Percentiles rank a stretch among this genome's conserved stretches.
These are phyloP conservation scores for Steinernema scapterisci DNA, from an alignment of 2,888 invertebrate species.

Conservation along the genomic window DNA sequence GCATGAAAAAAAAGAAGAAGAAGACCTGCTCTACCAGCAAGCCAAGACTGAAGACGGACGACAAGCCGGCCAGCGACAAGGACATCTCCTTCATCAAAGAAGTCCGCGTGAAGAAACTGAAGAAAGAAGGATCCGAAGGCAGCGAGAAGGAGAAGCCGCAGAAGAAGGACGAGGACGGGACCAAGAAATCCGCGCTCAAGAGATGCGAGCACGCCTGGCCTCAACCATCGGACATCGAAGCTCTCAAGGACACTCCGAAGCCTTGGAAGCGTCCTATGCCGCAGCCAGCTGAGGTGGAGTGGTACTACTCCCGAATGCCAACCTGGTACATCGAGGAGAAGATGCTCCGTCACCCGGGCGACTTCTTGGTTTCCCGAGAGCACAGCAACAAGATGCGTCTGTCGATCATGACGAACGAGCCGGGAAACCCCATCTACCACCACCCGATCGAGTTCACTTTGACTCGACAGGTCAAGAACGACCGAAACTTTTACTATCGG, in stretches of 20 bases:
- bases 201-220: constrained; percentile 34
- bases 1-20: constrained; percentile 2
- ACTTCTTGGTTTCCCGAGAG: constrained; percentile 32
- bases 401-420: constrained; percentile 34
- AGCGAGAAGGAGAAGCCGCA: neutral
- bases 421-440: constrained; percentile 33
- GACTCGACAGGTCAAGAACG: constrained; percentile 30
- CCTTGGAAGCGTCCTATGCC: constrained; percentile 33
- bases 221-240: constrained; percentile 31
- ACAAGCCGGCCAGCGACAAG: neutral
- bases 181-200: neutral
- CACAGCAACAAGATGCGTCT: constrained; percentile 24
- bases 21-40: neutral
- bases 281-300: neutral
- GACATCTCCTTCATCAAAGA: neutral
- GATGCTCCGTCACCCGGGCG: constrained; percentile 35
- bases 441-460: constrained; percentile 31
- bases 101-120: neutral
- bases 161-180: neutral
- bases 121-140: neutral
- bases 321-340: constrained; percentile 36
- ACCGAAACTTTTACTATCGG: constrained; percentile 36
- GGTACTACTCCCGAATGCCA: constrained; percentile 34
- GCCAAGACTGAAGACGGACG: neutral
- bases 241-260: constrained; percentile 34